phyloP scores from a whole-genome alignment of 2,888 invertebrate genomes.

The Athetis lepigone region DNA sequence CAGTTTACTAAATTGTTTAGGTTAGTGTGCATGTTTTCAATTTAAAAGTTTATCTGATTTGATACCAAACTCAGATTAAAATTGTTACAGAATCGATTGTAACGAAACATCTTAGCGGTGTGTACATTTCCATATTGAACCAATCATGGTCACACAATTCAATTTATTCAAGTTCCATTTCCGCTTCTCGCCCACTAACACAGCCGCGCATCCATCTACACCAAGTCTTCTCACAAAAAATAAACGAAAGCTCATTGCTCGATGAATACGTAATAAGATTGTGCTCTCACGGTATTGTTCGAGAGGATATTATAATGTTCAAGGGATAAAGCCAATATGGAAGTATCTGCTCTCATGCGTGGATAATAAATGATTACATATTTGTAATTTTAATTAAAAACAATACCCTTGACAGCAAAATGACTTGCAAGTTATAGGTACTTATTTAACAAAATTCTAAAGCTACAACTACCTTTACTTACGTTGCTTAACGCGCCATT shows the following conservation, averaged over 20 bases:
- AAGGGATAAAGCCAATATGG: conserved; percentile 59
- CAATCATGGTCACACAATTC: conserved; percentile 82
- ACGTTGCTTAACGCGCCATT: no score
- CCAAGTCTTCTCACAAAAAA: conserved; percentile 74
- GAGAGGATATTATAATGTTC: conserved; percentile 56
- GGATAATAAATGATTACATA: conserved; percentile 56
- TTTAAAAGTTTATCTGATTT: conserved; percentile 20
- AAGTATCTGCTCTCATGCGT: conserved; percentile 49
- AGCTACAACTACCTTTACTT: background rate
- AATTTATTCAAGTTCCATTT: conserved; percentile 84
- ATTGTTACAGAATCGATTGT: conserved; percentile 56
- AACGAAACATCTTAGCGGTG: conserved; percentile 69
- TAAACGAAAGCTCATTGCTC: conserved; percentile 78
- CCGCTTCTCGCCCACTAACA: conserved; percentile 79
- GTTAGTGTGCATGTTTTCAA: conserved; percentile 22
- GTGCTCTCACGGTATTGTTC: conserved; percentile 72
- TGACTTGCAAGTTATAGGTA: conserved; percentile 2
- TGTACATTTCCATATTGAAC: conserved; percentile 78
- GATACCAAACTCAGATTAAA: conserved; percentile 15
- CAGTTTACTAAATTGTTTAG: conserved; percentile 10
- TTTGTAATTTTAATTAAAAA: conserved; percentile 23
- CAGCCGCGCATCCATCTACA: conserved; percentile 77
- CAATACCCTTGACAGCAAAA: background rate
- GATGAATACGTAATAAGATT: conserved; percentile 79
- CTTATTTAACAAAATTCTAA: background rate